Conservation (phyloP, 2,797 vertebrate species). For the Acestrorhynchus altus region DNA sequence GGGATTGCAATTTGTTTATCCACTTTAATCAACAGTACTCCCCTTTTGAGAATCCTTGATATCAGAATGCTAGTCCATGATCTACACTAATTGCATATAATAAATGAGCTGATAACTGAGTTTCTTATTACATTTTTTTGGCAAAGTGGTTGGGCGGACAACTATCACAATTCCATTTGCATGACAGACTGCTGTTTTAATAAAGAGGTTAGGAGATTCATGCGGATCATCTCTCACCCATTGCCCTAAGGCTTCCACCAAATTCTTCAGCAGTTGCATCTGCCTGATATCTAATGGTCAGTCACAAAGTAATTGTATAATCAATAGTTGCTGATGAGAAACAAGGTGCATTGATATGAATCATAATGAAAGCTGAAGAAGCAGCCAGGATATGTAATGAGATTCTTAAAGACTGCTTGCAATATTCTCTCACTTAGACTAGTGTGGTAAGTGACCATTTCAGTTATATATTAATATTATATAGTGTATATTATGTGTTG, state of each 20-base stretch:
- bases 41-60: not conserved
- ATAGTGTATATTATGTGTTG: not conserved
- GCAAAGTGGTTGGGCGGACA: constrained; percentile 10
- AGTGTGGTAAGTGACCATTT: not conserved
- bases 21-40: not conserved
- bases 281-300: constrained; percentile 52
- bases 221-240: constrained; percentile 22
- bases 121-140: not conserved
- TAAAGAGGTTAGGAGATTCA: constrained; percentile 43
- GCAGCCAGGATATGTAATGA: constrained; percentile 30
- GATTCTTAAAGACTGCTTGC: constrained; percentile 15
- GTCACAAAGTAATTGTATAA: constrained; percentile 49
- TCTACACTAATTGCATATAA: not conserved
- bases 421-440: not conserved
- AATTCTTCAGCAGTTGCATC: constrained; percentile 23
- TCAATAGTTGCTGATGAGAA: constrained; percentile 48
- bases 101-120: constrained; percentile 6
- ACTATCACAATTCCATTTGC: constrained; percentile 23
- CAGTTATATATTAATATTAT: not conserved
- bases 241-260: constrained; percentile 29
- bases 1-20: not conserved
- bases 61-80: not conserved
- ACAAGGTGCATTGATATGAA: constrained; percentile 47
- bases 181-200: constrained; percentile 49
- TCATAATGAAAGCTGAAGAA: constrained; percentile 48